Percentiles rank a stretch among this genome's conserved stretches.
These are phyloP conservation scores for Heliconius eleuchia DNA, from an alignment of 1,140 invertebrate species.

Conservation along the genomic window DNA sequence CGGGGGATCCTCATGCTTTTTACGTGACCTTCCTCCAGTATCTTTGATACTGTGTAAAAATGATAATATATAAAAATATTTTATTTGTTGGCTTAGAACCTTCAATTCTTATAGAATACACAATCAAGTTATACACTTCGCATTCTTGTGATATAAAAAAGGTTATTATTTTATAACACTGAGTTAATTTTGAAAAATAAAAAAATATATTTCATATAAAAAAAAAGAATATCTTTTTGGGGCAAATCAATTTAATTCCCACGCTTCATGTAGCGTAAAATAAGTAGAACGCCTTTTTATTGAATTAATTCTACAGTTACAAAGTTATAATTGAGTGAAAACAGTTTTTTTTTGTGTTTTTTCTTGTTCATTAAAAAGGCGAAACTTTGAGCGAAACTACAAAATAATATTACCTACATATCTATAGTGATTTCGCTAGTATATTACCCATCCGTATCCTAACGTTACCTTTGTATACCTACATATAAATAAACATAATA, in stretches of 20 bases:
- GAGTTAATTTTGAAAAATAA: no score
- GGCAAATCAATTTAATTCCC: not conserved
- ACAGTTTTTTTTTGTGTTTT: not conserved
- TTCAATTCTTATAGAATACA: no score
- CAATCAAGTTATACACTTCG: no score
- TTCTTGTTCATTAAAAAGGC: slow-evolving; percentile 4
- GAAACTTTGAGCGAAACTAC: not conserved
- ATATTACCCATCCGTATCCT: slow-evolving; percentile 52
- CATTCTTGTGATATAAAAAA: no score
- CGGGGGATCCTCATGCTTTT: no score
- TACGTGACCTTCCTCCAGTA: no score
- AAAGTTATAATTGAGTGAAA: not conserved
- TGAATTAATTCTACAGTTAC: not conserved
- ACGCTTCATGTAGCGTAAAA: not conserved
- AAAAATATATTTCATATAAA: no score
- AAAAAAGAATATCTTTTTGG: no score
- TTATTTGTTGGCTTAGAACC: no score
- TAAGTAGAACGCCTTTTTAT: not conserved
- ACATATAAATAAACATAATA: slow-evolving; percentile 60
- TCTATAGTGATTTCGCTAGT: slow-evolving; percentile 63
- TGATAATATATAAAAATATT: no score
- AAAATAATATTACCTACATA: slow-evolving; percentile 46
- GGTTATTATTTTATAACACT: no score
- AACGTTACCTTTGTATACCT: slow-evolving; percentile 65
- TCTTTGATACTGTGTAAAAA: no score